phyloP scores from a whole-genome alignment of 2,113 vertebrate genomes.

The Parotia lawesii region DNA sequence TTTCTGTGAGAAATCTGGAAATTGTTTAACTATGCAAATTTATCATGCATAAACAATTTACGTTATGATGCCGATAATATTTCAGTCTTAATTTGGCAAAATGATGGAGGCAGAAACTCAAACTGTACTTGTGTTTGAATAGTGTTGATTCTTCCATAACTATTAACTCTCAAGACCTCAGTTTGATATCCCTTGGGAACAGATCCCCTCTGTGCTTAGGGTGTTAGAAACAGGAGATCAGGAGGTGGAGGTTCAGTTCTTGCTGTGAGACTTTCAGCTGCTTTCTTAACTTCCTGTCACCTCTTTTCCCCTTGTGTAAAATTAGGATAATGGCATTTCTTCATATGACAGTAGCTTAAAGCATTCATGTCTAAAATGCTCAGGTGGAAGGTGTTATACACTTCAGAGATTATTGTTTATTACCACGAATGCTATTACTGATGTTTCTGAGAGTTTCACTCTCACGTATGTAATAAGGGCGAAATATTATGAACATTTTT shows the following conservation, averaged over 20 bases:
- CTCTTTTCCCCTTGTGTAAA: conserved; percentile 9
- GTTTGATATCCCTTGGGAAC: neutral
- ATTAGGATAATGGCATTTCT: conserved; percentile 46
- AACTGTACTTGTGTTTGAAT: neutral
- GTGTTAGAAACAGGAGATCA: neutral
- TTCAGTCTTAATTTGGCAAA: conserved; percentile 1
- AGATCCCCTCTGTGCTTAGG: neutral
- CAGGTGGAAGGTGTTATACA: neutral
- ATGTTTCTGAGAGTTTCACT: neutral
- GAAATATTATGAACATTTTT: conserved; percentile 41
- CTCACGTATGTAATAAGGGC: neutral
- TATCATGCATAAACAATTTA: neutral
- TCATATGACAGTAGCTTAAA: neutral
- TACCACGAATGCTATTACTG: neutral
- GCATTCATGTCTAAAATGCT: neutral
- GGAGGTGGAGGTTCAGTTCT: neutral
- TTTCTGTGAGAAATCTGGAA: neutral
- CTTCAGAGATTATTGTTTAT: conserved; percentile 41
- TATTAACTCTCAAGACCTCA: neutral
- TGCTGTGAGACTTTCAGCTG: neutral
- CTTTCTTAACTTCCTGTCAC: neutral
- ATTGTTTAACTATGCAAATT: neutral
- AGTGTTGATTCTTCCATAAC: neutral
- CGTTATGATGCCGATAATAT: neutral
- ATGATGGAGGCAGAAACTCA: neutral